Percentiles rank a stretch among this genome's conserved stretches.
Evolutionary conservation across 2,797 vertebrate species (phyloP).

Genomic region (Lemur catta): DNA sequence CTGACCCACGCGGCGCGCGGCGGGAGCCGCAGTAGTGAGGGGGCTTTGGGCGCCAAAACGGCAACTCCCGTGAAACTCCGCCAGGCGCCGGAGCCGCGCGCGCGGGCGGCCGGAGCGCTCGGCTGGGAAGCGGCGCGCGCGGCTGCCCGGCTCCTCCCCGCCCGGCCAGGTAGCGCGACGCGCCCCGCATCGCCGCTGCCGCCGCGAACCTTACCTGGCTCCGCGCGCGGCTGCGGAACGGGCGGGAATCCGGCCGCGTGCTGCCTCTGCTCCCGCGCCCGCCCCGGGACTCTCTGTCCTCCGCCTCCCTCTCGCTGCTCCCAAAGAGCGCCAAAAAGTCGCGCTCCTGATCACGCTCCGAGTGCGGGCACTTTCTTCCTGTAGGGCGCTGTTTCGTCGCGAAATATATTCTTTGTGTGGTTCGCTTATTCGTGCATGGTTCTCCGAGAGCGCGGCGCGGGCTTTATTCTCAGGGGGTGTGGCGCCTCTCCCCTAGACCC

Average conservation of each 20-base stretch:
- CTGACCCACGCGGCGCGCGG: not conserved
- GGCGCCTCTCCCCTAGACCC: conserved; percentile 40
- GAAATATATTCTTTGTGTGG: conserved; percentile 54
- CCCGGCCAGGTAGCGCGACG: conserved; percentile 56
- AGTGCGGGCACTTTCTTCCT: conserved; percentile 40
- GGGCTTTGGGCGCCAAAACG: not conserved
- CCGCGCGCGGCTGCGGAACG: not conserved
- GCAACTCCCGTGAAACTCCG: conserved; percentile 51
- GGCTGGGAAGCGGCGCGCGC: not conserved
- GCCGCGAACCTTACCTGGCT: conserved; percentile 54
- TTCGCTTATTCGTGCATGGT: not conserved
- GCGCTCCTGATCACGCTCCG: not conserved
- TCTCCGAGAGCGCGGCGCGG: not conserved
- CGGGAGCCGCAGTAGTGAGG: not conserved
- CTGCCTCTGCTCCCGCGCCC: not conserved
- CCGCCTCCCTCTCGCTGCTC: not conserved
- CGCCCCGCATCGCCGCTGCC: not conserved
- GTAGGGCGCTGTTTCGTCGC: not conserved
- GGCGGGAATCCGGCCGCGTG: not conserved
- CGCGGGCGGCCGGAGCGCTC: not conserved
- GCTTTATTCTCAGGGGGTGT: conserved; percentile 68
- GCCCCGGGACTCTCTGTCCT: not conserved
- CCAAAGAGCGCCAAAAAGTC: conserved; percentile 67
- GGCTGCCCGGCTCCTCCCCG: conserved; percentile 36
- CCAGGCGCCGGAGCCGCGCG: not conserved